Evolutionary conservation across 53 echinoderm and acorn worm species (phyloP), one percentile per base, ranked within the genome.

Genomic region (Luidia sarsii): DNA sequence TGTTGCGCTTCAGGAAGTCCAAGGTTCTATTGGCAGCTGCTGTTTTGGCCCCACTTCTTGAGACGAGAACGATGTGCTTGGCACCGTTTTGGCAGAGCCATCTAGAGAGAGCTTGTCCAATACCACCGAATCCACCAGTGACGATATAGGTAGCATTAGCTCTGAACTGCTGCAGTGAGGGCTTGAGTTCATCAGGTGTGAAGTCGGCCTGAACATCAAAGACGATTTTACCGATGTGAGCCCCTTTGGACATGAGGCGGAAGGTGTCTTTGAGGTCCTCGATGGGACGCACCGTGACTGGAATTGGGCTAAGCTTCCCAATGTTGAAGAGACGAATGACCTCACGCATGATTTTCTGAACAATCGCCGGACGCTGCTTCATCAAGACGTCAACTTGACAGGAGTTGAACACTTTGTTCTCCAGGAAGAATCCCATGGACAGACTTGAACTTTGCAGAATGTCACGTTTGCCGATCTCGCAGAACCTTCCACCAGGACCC

Each of bases 1-100:
- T 83, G 28, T 86, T 77, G 23, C 54, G 83, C 38, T 86, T 83
- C 3, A 96, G 88, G 87, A 59, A 96, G 30, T 57, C 65, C 11
- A 83, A 60, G 0, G 88, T 94, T 7, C 86, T 79, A 73, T 59
- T 70, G 10, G 85, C 82, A 66, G 71, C 80, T 57, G 96, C 64
- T 49, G 79, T 54, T 30, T 68, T 57, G 1, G 65, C 65, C 18
- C 87, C 82, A 10, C 55, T 77, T 33, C 86, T 82, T 2, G 89
- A 92, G 63, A 88, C 68, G 32, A 95, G 64, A 39, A 90, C 90
- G 52, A 95, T 86, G 74, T 88, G 79, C 33, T 83, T 75, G 15
- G 96, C 96, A 35, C 96, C 96, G 49, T 93, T 95, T 22, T 65
- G 80, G 39, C 79, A 88, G 4, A 96, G 52, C 96, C 96, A 96